Percentiles rank a stretch among this genome's conserved stretches.
Evolutionary conservation across 2,113 vertebrate genomes (phyloP).

Genomic region (Lathamus discolor): DNA sequence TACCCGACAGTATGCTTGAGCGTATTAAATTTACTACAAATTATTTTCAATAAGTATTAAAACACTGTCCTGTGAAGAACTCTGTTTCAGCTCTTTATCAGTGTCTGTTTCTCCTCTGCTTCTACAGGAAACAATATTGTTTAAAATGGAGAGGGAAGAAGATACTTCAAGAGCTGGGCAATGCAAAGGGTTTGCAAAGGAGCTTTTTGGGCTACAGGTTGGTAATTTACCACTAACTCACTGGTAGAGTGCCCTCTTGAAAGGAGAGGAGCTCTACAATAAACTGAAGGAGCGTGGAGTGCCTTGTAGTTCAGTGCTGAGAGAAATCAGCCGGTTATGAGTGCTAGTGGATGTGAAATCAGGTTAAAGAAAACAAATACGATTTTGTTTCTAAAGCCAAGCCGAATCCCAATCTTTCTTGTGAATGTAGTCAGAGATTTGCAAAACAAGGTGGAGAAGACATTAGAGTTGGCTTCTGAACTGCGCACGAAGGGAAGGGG

Average conservation of each 20-base stretch:
- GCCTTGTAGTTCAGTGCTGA: not conserved
- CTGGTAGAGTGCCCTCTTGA: not conserved
- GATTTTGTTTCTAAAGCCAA: not conserved
- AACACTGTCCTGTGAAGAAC: not conserved
- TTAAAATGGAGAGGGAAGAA: not conserved
- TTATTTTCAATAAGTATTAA: not conserved
- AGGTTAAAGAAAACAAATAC: rapidly evolving
- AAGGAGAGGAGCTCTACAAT: not conserved
- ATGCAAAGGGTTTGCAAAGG: not conserved
- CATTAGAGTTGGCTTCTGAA: not conserved
- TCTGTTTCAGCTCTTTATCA: not conserved
- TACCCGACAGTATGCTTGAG: not conserved
- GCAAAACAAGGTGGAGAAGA: not conserved
- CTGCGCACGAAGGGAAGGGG: rapidly evolving
- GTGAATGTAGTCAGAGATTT: not conserved
- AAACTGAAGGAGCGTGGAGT: not conserved
- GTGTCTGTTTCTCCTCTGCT: not conserved
- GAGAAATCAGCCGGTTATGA: not conserved
- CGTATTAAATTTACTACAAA: not conserved
- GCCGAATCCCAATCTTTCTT: not conserved
- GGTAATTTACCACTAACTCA: not conserved
- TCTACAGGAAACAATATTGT: not conserved
- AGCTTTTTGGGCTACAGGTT: not conserved
- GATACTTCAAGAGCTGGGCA: not conserved
- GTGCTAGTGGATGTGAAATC: not conserved